Percentiles rank a stretch among this genome's conserved stretches.
phyloP scores from a whole-genome alignment of 2,888 invertebrate genomes.

The Lepidocyrtinus sp. region DNA sequence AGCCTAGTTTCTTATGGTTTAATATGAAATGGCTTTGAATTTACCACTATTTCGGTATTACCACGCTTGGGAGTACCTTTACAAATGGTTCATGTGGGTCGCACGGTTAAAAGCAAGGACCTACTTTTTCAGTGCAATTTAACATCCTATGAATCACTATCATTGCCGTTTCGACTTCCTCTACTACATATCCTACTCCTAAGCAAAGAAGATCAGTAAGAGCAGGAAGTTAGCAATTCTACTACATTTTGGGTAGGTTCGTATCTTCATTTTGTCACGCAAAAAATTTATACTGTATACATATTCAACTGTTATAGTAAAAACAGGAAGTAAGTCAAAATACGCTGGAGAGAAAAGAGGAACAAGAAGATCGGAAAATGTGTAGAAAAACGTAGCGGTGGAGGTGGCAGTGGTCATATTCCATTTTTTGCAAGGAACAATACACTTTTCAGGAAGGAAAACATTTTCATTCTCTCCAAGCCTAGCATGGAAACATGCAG shows the following conservation, averaged over 20 bases:
- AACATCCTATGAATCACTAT: constrained; percentile 48
- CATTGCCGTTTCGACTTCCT: too few relatives aligned
- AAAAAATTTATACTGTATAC: too few relatives aligned
- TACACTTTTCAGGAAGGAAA: background rate
- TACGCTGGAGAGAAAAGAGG: background rate
- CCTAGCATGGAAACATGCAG: background rate
- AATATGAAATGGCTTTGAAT: background rate
- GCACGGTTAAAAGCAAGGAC: constrained; percentile 46
- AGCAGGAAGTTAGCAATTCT: too few relatives aligned
- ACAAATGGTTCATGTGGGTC: constrained; percentile 50
- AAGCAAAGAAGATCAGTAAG: background rate
- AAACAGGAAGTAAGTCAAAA: background rate
- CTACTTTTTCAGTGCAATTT: constrained; percentile 36
- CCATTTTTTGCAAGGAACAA: background rate
- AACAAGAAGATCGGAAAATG: background rate
- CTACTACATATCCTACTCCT: too few relatives aligned
- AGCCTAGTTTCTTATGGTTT: background rate
- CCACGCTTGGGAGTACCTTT: background rate
- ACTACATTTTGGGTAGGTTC: too few relatives aligned
- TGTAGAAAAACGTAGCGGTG: background rate
- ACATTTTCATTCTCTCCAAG: background rate
- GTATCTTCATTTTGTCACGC: too few relatives aligned
- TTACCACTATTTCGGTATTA: background rate
- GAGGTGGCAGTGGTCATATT: background rate
- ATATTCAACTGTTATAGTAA: background rate